Evolutionary conservation across 2,113 vertebrate genomes (phyloP), one percentile per base, ranked within the genome.

Genomic region (Epinephelus lanceolatus): DNA sequence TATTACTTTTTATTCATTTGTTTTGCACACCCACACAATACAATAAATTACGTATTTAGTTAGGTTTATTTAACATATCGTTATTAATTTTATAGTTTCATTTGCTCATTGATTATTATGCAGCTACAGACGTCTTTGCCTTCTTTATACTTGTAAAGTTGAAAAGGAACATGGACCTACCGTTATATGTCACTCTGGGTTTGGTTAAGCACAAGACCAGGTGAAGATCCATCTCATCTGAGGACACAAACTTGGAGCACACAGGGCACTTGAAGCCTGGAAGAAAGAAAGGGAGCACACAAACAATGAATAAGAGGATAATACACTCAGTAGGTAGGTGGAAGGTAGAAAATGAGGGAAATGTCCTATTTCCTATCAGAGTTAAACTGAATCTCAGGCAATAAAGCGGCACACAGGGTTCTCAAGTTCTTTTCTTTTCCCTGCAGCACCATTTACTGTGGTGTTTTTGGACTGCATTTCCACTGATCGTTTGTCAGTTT

Each of bases 171-270:
- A 0, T 45, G 69, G 59, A 92, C 96, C 95, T 96, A 99, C 98
- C 98, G 78, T 99, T 99, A 90, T 99, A 99, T 5, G 97, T 98
- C 92, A 98, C 97, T 93, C 98, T 96, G 91, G 98, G 98, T 90
- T 98, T 99, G 83, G 97, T 98, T 95, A 99, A 95, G 92, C 97
- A 99, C 96, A 99, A 95, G 83, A 98, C 97, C 87, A 99, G 97
- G 95, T 99, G 98, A 81, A 98, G 96, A 90, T 99, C 97, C 97
- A 99, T 98, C 95, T 99, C 97, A 14, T 99, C 98, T 17, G 97
- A 97, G 66, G 97, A 96, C 91, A 99, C 95, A 91, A 97, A 97
- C 96, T 98, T 99, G 92, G 97, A 98, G 95, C 98, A 99, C 72
- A 98, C 97, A 49, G 98, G 98, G 91, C 97, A 98, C 95, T 98